These are phyloP conservation scores for Desmodus rotundus DNA, from an alignment of 2,113 vertebrate species.

Conservation along the genomic window DNA sequence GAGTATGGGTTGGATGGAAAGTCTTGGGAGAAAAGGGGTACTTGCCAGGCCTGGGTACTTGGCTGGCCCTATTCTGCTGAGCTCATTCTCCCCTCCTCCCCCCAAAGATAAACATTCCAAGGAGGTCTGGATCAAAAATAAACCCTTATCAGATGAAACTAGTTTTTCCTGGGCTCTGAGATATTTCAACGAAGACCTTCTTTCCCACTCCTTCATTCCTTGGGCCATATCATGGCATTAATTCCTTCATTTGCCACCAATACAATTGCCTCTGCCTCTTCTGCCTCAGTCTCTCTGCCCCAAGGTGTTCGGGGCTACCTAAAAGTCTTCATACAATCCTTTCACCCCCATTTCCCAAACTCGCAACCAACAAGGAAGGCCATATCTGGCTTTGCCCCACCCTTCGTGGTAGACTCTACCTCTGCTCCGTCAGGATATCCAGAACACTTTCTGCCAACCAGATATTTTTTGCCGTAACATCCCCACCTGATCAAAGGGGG, in stretches of 20 bases:
- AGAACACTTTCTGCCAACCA: conserved; percentile 95
- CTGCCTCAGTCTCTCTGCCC: neutral
- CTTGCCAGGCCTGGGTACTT: conserved; percentile 44
- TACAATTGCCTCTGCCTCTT: accelerated
- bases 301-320: neutral
- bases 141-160: conserved; percentile 73
- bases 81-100: conserved; percentile 43
- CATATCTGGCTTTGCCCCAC: neutral
- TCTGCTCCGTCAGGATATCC: conserved; percentile 93
- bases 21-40: neutral
- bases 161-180: conserved; percentile 60
- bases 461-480: conserved; percentile 93
- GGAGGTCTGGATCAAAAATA: conserved; percentile 74
- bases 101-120: conserved; percentile 74
- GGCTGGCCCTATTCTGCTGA: conserved; percentile 54
- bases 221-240: neutral
- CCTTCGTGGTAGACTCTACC: conserved; percentile 73
- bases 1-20: neutral
- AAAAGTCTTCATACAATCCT: neutral
- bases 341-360: neutral
- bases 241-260: neutral
- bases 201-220: neutral
- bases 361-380: neutral
- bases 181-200: conserved; percentile 42
- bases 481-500: conserved; percentile 85